These are phyloP conservation scores for Drosophila engyochracea DNA, from an alignment of 2,888 invertebrate genomes.

Conservation along the genomic window DNA sequence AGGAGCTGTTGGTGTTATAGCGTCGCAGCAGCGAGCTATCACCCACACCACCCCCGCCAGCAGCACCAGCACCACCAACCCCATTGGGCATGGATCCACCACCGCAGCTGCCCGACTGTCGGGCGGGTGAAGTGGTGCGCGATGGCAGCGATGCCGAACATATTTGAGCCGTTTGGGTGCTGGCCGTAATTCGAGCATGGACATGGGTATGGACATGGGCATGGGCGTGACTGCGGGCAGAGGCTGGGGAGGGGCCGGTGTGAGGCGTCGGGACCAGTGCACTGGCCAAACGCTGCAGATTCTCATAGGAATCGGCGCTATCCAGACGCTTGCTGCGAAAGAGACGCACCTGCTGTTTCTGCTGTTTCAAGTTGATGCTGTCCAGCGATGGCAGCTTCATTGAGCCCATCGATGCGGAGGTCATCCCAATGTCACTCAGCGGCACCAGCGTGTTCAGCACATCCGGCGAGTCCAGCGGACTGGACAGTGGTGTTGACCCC, in stretches of 20 bases:
- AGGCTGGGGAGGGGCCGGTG: not conserved
- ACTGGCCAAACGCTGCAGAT: conserved; percentile 84
- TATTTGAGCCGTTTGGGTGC: conserved; percentile 59
- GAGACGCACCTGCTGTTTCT: conserved; percentile 83
- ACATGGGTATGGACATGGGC: conserved; percentile 3
- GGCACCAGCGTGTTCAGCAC: conserved; percentile 86
- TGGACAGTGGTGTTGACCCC: conserved; percentile 91
- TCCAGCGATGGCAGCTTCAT: conserved; percentile 85
- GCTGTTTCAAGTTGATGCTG: conserved; percentile 83
- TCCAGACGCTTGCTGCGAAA: conserved; percentile 81
- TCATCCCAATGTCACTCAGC: conserved; percentile 84
- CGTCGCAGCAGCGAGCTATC: conserved; percentile 56
- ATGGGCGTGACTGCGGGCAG: conserved; percentile 3
- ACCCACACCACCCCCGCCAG: conserved; percentile 42
- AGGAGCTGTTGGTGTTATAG: conserved; percentile 73
- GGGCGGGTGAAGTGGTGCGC: conserved; percentile 76
- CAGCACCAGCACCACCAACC: conserved; percentile 49
- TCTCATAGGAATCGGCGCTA: conserved; percentile 84
- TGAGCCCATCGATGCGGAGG: conserved; percentile 84
- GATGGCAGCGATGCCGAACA: conserved; percentile 70
- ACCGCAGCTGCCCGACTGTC: conserved; percentile 34
- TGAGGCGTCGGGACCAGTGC: conserved; percentile 69
- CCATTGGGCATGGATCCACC: conserved; percentile 60
- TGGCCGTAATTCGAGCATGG: conserved; percentile 41
- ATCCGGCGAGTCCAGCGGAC: conserved; percentile 93